Base-by-base conservation (phyloP, 2,113 vertebrate species). In the Sterrhoptilus dennistouni region DNA sequence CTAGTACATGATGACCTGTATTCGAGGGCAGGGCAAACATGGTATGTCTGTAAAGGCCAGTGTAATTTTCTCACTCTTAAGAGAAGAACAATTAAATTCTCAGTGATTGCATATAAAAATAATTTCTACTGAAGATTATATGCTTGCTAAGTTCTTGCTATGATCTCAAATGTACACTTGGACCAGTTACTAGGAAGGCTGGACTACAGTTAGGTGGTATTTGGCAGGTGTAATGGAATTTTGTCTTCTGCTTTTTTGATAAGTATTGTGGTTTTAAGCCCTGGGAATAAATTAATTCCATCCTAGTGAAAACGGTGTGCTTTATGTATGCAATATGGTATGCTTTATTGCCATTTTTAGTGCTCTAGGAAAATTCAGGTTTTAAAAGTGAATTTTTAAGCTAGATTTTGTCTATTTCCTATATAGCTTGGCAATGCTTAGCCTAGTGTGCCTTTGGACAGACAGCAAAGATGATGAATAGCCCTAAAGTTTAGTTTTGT, bases 401-500 rank as follows among this genome's bases (percentile, higher is more conserved):
- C 27, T 66, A 64, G 31, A 25, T 78, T 84, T 95, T 89, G 9
- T 74, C 56, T 65, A 10, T 81, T 92, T 71, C 28, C 65, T 81
- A 4, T 84, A 19, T 6, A n/a, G 9, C 18, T 90, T 81, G 79
- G 68, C 52, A 78, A 64, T 45, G 36, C 57, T 75, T 53, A 68
- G 57, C 45, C 53, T 75, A 49, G 36, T 76, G 57, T 92, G 69
- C 27, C 24, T 71, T 20, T 54, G 63, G 44, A 84, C 22, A 75
- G 91, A 88, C 64, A 89, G 70, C 52, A 75, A 65, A 94, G 65
- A 60, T 87, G 80, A 95, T 87, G 40, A 83, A 92, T 71, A 84
- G 53, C 49, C 25, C 25, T 70, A 2, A 95, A 94, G 87, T 91
- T 93, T 83, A 83, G 71, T 70, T 94, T 88, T 88, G 82, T 97